These are phyloP conservation scores for Polydrusus tereticollis DNA, from an alignment of 2,888 invertebrate species.

Conservation along the genomic window DNA sequence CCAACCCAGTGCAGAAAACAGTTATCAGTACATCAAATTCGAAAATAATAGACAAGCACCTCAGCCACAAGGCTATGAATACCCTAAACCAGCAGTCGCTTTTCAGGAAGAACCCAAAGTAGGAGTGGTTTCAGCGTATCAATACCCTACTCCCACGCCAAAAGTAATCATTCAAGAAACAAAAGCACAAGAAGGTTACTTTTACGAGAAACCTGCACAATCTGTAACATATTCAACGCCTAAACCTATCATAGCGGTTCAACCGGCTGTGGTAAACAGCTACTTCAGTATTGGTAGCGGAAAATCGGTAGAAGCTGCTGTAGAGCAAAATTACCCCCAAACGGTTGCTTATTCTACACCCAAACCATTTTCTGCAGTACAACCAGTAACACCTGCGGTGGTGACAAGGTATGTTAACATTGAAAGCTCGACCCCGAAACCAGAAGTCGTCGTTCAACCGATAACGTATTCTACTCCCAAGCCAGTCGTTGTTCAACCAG, in stretches of 20 bases:
- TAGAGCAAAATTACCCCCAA: constrained; percentile 10
- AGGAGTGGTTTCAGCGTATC: constrained; percentile 5
- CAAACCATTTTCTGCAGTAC: constrained; percentile 10
- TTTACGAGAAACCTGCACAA: constrained; percentile 24
- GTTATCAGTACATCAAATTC: constrained; percentile 23
- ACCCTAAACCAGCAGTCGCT: constrained; percentile 9
- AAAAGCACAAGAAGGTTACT: constrained; percentile 8
- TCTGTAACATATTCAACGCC: constrained; percentile 61
- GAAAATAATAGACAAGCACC: constrained; percentile 14
- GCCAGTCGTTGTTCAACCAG: constrained; percentile 40
- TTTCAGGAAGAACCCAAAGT: constrained; percentile 16
- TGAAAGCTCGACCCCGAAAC: constrained; percentile 14
- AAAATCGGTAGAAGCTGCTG: not conserved
- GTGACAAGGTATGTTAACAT: constrained; percentile 39
- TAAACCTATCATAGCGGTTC: constrained; percentile 30
- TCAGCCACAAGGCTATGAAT: constrained; percentile 58
- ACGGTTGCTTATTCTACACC: constrained; percentile 22
- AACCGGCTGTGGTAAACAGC: constrained; percentile 27
- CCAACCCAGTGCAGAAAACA: constrained; percentile 11
- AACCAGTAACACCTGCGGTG: constrained; percentile 31
- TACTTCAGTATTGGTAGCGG: constrained; percentile 25
- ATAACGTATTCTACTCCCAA: constrained; percentile 33
- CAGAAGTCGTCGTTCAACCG: constrained; percentile 8
- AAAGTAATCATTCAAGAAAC: not conserved
- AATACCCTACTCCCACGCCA: constrained; percentile 16